phyloP scores from a whole-genome alignment of 2,797 vertebrate species.

The Cetoscarus ocellatus region DNA sequence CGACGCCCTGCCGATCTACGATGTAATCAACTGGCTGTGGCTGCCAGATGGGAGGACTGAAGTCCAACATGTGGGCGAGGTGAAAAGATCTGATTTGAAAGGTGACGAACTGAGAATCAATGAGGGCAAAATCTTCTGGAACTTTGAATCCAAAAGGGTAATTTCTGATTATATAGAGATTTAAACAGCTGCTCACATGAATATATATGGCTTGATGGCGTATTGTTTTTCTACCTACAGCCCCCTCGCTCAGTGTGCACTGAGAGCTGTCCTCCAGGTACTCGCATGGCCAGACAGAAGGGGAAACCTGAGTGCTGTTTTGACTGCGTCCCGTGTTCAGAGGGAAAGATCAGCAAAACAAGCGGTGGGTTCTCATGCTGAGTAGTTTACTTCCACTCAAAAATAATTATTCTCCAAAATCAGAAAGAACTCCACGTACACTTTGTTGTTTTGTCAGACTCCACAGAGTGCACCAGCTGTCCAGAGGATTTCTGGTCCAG shows the following conservation, averaged over 20 bases:
- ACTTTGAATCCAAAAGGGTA: constrained; percentile 43
- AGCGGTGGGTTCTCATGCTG: constrained; percentile 57
- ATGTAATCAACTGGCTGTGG: constrained; percentile 77
- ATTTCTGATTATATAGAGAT: neutral
- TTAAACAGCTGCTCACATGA: neutral
- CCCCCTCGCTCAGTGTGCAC: constrained; percentile 76
- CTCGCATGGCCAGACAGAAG: constrained; percentile 62
- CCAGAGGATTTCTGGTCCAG: constrained; percentile 67
- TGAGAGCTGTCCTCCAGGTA: constrained; percentile 75
- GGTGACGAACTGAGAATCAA: constrained; percentile 62
- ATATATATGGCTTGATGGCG: neutral
- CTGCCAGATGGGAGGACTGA: constrained; percentile 58
- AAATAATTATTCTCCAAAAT: no score
- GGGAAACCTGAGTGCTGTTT: constrained; percentile 81
- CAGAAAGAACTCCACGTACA: no score
- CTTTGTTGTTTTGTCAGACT: constrained; percentile 55
- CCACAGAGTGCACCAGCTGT: constrained; percentile 73
- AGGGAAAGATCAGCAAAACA: constrained; percentile 75
- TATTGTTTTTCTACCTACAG: constrained; percentile 9
- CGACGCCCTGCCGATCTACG: constrained; percentile 73
- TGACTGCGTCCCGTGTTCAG: constrained; percentile 75
- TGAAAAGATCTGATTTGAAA: constrained; percentile 52
- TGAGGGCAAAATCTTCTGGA: constrained; percentile 75
- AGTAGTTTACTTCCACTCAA: no score
- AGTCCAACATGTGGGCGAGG: constrained; percentile 66